Evolutionary conservation across 1,140 invertebrate species (phyloP), one percentile per base, ranked within the genome.

Genomic region (Potamilus streckersoni): DNA sequence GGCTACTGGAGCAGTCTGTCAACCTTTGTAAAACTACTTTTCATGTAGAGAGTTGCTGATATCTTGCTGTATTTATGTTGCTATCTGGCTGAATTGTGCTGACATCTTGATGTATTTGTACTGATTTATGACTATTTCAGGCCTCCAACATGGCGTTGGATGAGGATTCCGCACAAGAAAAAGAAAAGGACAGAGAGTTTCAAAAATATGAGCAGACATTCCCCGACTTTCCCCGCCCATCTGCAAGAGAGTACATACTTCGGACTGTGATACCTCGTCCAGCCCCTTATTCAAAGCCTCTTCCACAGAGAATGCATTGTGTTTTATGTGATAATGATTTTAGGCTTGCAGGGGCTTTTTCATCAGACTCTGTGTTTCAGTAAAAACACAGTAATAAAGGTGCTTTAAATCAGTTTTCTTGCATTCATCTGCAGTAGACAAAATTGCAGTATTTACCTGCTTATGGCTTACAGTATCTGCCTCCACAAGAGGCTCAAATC

Each of bases 221-320:
- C n/a, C 80, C 85, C 4, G 86, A 89, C 64, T 93, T 94, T 81
- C 93, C 93, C 0, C 85, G 90, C 67, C 91, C 94, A 0, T 85
- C 86, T 12, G 91, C 91, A 58, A 92, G 93, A 68, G 94, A 95
- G 88, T 95, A 94, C 80, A 93, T 95, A 76, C 88, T 95, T 70
- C 90, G 93, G 16, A 91, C 92, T 1, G 87, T 91, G 67, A 91
- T 92, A 23, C 90, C 91, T 2, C 84, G 93, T 70, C 94, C 94
- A 31, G 91, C 93, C 14, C 89, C 91, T 2, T 92, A 92, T 78
- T 94, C 93, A 0, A 90, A 91, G 13, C 87, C 91, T 49, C 91
- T 92, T 58, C 92, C 93, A 2, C 94, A 95, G 80, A 90, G 93
- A 78, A 90, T 95, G 84, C 93, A 93, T 78, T 93, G 92, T 64